Evolutionary conservation across 2,888 invertebrate genomes (phyloP).

Genomic region (Limenitis camilla): DNA sequence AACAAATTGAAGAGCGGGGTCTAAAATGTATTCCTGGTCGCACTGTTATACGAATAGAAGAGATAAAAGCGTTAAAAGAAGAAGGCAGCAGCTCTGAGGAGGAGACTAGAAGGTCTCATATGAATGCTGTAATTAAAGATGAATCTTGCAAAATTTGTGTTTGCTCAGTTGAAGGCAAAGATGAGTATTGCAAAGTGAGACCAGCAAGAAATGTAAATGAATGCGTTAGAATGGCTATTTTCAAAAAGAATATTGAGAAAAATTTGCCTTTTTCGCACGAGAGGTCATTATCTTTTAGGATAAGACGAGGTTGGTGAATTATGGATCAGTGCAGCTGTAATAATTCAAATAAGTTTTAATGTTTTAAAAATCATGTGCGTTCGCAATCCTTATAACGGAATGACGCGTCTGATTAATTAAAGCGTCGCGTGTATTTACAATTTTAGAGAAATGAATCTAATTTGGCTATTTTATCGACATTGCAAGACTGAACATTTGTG

Average conservation of each 20-base stretch:
- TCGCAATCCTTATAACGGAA: too few relatives aligned
- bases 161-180: conserved; percentile 48
- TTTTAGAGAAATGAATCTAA: too few relatives aligned
- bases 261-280: conserved; percentile 41
- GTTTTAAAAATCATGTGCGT: too few relatives aligned
- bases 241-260: conserved; percentile 29
- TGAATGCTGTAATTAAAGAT: conserved; percentile 36
- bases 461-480: too few relatives aligned
- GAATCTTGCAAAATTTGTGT: conserved; percentile 50
- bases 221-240: conserved; percentile 39
- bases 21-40: conserved; percentile 55
- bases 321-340: conserved; percentile 31
- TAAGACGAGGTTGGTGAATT: conserved; percentile 46
- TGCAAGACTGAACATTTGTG: too few relatives aligned
- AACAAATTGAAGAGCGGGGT: conserved; percentile 23
- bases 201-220: conserved; percentile 55
- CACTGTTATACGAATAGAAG: conserved; percentile 39
- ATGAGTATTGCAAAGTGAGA: conserved; percentile 49
- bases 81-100: neutral
- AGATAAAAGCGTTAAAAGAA: neutral
- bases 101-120: conserved; percentile 35
- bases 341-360: conserved; percentile 10
- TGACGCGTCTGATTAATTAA: too few relatives aligned
- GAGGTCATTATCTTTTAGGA: conserved; percentile 37
- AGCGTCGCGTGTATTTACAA: too few relatives aligned